phyloP scores from a whole-genome alignment of 2,797 vertebrate genomes.

The Semotilus atromaculatus region DNA sequence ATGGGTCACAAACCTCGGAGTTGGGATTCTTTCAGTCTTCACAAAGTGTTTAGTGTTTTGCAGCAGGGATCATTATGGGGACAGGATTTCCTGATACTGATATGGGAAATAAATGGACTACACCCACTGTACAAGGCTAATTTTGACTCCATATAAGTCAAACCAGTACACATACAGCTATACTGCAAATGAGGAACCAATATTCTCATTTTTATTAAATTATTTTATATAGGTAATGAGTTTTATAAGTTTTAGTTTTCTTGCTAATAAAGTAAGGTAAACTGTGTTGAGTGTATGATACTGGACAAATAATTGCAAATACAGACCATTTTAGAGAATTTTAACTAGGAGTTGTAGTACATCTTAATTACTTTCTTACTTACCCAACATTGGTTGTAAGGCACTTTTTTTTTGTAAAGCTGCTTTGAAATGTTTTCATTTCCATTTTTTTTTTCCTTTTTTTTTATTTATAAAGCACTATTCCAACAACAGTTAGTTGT shows the following conservation, averaged over 20 bases:
- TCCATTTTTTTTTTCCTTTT: too few species aligned
- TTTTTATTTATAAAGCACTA: too few species aligned
- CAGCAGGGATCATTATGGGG: not conserved
- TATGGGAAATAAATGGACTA: not conserved
- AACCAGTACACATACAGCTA: not conserved
- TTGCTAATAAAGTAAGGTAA: too few species aligned
- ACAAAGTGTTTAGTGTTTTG: too few species aligned
- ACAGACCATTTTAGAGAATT: not conserved
- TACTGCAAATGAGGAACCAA: not conserved
- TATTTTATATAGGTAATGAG: not conserved
- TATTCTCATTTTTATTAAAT: not conserved
- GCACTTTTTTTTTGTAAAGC: too few species aligned
- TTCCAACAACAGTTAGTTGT: too few species aligned
- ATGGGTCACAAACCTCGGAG: not conserved
- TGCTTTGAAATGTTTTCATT: conserved; percentile 3
- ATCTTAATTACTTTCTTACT: not conserved
- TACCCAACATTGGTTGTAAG: not conserved
- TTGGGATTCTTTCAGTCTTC: not conserved
- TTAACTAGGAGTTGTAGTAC: not conserved
- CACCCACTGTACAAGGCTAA: too few species aligned
- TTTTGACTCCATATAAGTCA: too few species aligned
- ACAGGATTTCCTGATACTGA: too few species aligned
- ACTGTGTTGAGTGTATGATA: too few species aligned
- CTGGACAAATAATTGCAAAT: not conserved
- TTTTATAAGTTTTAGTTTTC: not conserved